phyloP scores from a whole-genome alignment of 2,113 vertebrate species.

The Gobius niger region DNA sequence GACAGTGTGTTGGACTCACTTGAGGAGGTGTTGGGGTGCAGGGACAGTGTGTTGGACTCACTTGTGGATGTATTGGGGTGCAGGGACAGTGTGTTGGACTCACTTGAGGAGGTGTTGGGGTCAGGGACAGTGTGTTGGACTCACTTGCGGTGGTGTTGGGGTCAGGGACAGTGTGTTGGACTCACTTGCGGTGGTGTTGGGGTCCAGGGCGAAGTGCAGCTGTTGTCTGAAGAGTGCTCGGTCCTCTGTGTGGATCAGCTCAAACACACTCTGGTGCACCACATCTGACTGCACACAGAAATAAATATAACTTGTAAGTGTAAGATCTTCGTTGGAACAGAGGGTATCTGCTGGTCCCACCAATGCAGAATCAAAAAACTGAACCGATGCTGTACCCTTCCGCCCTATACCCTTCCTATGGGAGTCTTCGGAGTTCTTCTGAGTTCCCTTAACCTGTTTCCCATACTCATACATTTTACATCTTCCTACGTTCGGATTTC shows the following conservation, averaged over 20 bases:
- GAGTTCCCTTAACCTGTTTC: no score
- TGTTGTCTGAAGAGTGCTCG: slow-evolving; percentile 73
- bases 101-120: slow-evolving; percentile 7
- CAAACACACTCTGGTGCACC: slow-evolving; percentile 78
- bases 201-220: slow-evolving; percentile 74
- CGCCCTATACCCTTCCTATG: no score
- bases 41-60: slow-evolving; percentile 6
- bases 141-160: no score
- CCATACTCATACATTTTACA: no score
- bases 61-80: neutral
- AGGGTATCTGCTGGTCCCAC: no score
- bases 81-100: neutral
- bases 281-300: slow-evolving; percentile 72
- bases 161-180: neutral
- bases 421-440: no score
- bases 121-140: slow-evolving; percentile 67
- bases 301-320: neutral
- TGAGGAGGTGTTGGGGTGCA: no score
- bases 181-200: slow-evolving; percentile 3
- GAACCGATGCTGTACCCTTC: no score
- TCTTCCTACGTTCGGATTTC: no score
- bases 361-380: no score
- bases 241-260: slow-evolving; percentile 81
- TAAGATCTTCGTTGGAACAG: neutral
- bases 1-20: no score